These are phyloP conservation scores for Acromyrmex charruanus DNA, from an alignment of 1,140 invertebrate genomes.

Conservation along the genomic window DNA sequence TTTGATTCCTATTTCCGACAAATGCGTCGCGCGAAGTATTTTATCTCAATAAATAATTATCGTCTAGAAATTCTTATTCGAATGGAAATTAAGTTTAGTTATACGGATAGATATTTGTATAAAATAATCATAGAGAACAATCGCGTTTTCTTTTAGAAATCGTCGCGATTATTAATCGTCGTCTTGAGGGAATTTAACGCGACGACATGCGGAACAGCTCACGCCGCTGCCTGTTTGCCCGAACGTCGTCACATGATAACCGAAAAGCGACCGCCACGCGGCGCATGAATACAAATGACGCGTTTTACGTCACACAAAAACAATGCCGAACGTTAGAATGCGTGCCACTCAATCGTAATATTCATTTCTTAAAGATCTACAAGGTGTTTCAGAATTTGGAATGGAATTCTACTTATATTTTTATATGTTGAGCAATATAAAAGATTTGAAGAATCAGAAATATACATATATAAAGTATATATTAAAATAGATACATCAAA, in stretches of 20 bases:
- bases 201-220: not conserved
- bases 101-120: not conserved
- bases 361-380: not conserved
- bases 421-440: not conserved
- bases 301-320: not conserved
- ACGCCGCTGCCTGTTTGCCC: not conserved
- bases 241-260: not conserved
- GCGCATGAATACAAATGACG: not conserved
- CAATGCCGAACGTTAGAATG: not conserved
- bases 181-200: not conserved
- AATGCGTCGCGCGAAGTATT: not conserved
- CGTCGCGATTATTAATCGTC: not conserved
- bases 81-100: not conserved
- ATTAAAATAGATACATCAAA: not conserved
- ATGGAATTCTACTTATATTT: not conserved
- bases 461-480: not conserved
- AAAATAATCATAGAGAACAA: not conserved
- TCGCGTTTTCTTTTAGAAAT: conserved; percentile 8
- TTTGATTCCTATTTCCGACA: not conserved
- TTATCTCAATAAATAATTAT: not conserved
- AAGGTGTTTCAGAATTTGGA: not conserved
- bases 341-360: not conserved
- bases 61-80: not conserved
- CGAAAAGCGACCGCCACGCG: not conserved
- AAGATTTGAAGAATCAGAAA: not conserved